These are phyloP conservation scores for Brachypterus glaber DNA, from an alignment of 2,888 invertebrate species.

Conservation along the genomic window DNA sequence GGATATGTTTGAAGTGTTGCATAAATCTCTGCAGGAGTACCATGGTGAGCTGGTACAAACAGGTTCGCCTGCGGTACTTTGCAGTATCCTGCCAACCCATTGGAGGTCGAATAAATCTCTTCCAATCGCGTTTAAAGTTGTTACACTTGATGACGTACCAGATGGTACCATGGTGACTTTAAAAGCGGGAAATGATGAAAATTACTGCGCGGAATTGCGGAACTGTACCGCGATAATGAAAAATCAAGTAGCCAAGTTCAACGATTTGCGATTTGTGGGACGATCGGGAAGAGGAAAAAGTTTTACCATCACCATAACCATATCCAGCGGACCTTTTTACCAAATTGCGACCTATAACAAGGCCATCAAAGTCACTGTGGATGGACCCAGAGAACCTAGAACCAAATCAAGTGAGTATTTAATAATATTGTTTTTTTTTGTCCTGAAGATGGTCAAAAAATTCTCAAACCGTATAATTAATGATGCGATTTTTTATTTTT, in stretches of 20 bases:
- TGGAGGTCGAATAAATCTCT: slow-evolving; percentile 98
- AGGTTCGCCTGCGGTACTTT: slow-evolving; percentile 90
- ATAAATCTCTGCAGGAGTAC: slow-evolving; percentile 75
- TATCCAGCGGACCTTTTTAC: slow-evolving; percentile 60
- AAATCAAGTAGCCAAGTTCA: slow-evolving; percentile 97
- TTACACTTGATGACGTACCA: slow-evolving; percentile 83
- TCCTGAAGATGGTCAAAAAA: too few relatives aligned
- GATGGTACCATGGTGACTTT: slow-evolving; percentile 93
- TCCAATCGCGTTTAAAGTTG: slow-evolving; percentile 93
- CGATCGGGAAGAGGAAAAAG: slow-evolving; percentile 94
- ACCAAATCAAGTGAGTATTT: slow-evolving; percentile 86
- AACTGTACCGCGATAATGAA: slow-evolving; percentile 94
- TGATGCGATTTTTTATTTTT: too few relatives aligned
- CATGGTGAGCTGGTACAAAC: slow-evolving; percentile 92
- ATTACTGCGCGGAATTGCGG: slow-evolving; percentile 87
- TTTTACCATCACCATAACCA: slow-evolving; percentile 90
- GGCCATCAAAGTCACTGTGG: slow-evolving; percentile 98
- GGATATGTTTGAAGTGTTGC: slow-evolving; percentile 65
- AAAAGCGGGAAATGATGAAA: slow-evolving; percentile 96
- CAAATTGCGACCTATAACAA: slow-evolving; percentile 92
- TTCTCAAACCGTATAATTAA: too few relatives aligned
- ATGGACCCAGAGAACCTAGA: slow-evolving; percentile 95
- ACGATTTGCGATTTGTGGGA: slow-evolving; percentile 95
- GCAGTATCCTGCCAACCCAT: slow-evolving; percentile 87
- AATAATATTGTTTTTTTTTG: slow-evolving; percentile 1